Evolutionary conservation across 2,113 vertebrate genomes (phyloP), one percentile per base, ranked within the genome.

Genomic region (Colistium nudipinnis): DNA sequence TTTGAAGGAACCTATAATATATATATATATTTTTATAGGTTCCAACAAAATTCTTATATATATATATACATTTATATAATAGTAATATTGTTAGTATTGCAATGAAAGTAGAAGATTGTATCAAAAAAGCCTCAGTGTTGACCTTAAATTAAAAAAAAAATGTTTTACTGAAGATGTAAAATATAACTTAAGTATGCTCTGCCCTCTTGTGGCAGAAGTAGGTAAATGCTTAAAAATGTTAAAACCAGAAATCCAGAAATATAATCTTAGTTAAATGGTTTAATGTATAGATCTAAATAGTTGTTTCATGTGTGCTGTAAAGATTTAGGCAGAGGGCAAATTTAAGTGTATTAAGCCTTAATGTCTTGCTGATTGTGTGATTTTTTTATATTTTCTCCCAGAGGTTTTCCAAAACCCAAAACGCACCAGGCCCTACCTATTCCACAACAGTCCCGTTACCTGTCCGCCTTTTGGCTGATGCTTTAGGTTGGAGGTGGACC

Each of bases 401-500:
- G 6, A 5, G 22, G 4, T 44, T 8, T 44, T 44, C n/a, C 17
- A 24, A 20, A 44, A 19, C 11, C 24, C 4, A 61, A 9, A 17
- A 36, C 5, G 10, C 3, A 30, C 12, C 0, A 2, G 17, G 31
- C 13, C 4, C 12, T 25, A 20, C 3, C 3, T 13, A 17, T 41
- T n/a, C 14, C 14, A 33, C 0, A 14, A 5, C 4, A 8, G 19
- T 16, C 55, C 59, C 84, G 14, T 94, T 94, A 98, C 96, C 96
- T 98, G 96, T 1, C 97, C 96, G 2, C 96, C 96, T 90, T 97
- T 98, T 11, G 97, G 96, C 82, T 97, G 95, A 82, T 98, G 96
- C 76, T 94, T 98, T 68, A 98, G 92, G 83, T 98, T 98, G 70
- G 95, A 87, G 31, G 94, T 98, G 59, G 97, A 98, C 39, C 96